Base-by-base conservation (phyloP, 2,888 invertebrate species). In the Melinaea marsaeus region DNA sequence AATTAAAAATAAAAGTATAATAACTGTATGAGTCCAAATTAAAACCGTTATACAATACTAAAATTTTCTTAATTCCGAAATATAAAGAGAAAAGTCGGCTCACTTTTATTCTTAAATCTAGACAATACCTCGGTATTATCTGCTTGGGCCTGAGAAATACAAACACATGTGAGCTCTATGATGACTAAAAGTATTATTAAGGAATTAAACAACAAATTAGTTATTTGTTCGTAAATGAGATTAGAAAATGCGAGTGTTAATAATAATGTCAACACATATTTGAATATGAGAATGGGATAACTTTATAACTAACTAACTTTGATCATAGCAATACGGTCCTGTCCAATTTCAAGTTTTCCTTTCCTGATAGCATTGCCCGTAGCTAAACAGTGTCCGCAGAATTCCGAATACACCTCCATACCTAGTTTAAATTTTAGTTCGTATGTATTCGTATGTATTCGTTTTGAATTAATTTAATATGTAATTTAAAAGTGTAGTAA, bases 71-170 rank as follows among this genome's bases (percentile, higher is more conserved):
- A 9, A 22, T 48, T 35, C 56, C 9, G 34, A 22, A 13, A 74
- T 22, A 94, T 92, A 72, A 95, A 94, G 68, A 95, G 90, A 86
- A 95, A 95, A 0, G 92, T 92, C 0, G 95, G 95, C 79, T 95
- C 94, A 78, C 95, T 94, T 69, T 87, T 92, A 11, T 92, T 87
- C 62, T 92, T 89, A 79, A 95, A 95, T 68, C 93, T 91, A 61
- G 86, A 81, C 34, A 95, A 78, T 0, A 82, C 88, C 11, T 90
- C 90, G 35, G 95, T 92, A 0, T 88, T 81, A 70, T 95, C 94
- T 13, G 91, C 81, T 63, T 86, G 78, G 34, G 93, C 94, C 81
- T 93, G 78, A 13, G 80, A 81, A 47, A 51, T 42, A 42, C 9
- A 3, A 35, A 59, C 55, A 22, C 42, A 42, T 42, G 42, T 42